Evolutionary conservation across 2,797 vertebrate species (phyloP).

Genomic region (Onychomys leucogaster): DNA sequence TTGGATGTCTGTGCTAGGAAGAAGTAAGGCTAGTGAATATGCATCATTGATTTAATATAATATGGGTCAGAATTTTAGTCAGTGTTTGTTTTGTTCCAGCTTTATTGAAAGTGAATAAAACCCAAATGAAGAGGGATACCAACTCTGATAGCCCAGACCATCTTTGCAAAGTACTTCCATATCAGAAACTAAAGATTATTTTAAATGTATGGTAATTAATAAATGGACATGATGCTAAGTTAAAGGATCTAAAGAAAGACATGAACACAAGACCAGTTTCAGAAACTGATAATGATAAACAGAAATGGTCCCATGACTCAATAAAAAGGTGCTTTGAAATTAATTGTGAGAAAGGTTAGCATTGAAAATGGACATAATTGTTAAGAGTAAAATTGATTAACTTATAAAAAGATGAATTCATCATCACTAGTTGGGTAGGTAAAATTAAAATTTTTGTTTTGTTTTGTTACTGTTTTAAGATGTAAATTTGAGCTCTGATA

Average conservation of each 20-base stretch:
- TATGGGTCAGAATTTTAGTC: not conserved
- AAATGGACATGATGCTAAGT: not conserved
- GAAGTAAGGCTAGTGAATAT: not conserved
- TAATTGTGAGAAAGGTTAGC: not conserved
- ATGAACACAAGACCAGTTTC: not conserved
- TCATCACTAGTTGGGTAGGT: not conserved
- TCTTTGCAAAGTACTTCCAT: not conserved
- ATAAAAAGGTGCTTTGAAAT: not conserved
- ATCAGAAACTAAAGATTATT: not conserved
- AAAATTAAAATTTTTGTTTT: not conserved
- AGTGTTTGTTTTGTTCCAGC: not conserved
- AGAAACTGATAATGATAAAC: not conserved
- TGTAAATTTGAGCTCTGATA: not conserved
- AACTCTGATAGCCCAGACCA: not conserved
- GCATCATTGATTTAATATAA: not conserved
- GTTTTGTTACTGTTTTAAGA: not conserved
- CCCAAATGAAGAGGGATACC: not conserved
- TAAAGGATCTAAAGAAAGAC: not conserved
- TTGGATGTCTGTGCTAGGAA: too few relatives aligned
- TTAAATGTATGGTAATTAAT: not conserved
- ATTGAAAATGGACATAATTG: not conserved
- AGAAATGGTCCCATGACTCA: not conserved
- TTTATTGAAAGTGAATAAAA: not conserved
- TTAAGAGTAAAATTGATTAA: not conserved
- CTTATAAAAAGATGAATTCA: not conserved